A percentile compares a stretch with the other conserved stretches of the same genome.
Conservation (phyloP, 2,113 vertebrate genomes). For the Turnix velox region DNA sequence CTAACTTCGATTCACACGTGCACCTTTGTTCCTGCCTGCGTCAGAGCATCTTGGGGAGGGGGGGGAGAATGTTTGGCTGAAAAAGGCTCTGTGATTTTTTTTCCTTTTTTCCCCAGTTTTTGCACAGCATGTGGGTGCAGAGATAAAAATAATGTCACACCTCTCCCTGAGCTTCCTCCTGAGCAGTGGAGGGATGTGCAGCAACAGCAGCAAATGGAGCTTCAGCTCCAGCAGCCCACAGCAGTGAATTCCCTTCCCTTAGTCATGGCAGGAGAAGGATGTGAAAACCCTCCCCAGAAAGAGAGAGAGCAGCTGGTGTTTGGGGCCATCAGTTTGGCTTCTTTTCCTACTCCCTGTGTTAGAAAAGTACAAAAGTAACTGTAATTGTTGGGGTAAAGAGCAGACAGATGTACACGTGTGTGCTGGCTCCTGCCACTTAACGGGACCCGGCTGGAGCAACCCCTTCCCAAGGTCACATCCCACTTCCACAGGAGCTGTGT, state of each 20-base stretch:
- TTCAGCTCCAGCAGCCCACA: background rate
- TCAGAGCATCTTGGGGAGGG: conserved; percentile 1
- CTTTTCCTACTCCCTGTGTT: background rate
- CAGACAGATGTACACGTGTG: rapidly evolving
- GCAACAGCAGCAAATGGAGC: background rate
- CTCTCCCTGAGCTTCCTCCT: conserved; percentile 4
- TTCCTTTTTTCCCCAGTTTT: background rate
- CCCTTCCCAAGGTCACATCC: rapidly evolving
- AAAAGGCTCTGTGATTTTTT: background rate
- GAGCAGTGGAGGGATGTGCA: background rate
- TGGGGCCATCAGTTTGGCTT: background rate
- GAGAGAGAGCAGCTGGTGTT: background rate
- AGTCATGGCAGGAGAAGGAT: background rate
- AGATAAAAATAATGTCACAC: conserved; percentile 45
- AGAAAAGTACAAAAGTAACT: background rate
- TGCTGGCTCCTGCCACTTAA: background rate
- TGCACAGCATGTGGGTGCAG: background rate
- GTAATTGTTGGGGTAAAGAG: background rate
- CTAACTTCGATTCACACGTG: background rate
- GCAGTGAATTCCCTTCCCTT: background rate
- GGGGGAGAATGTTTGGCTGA: too few relatives aligned
- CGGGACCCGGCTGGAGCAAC: rapidly evolving
- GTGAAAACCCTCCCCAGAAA: background rate
- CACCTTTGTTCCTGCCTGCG: background rate
- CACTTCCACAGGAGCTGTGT: rapidly evolving